These are phyloP conservation scores for Agriotes lineatus DNA, from an alignment of 2,888 invertebrate species.

Conservation along the genomic window DNA sequence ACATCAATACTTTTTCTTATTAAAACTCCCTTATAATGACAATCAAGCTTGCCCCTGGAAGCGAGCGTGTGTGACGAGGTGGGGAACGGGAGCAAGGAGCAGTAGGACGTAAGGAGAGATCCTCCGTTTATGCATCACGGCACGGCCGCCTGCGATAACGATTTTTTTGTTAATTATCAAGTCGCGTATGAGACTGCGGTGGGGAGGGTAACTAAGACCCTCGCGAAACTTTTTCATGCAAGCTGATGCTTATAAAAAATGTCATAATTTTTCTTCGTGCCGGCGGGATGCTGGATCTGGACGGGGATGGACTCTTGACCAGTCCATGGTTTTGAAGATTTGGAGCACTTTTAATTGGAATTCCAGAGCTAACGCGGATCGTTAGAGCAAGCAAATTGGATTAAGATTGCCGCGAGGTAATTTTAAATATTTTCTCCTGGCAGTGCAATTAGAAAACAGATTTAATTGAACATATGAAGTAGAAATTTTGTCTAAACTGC, in stretches of 20 bases:
- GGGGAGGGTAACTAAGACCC: constrained; percentile 48
- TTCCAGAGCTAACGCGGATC: no score
- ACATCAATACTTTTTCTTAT: constrained; percentile 67
- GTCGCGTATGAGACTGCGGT: constrained; percentile 63
- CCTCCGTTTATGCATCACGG: constrained; percentile 65
- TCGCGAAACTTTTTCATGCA: constrained; percentile 51
- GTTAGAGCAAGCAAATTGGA: no score
- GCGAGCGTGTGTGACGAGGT: constrained; percentile 57
- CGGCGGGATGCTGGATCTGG: no score
- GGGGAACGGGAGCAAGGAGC: constrained; percentile 44
- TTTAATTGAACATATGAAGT: no score
- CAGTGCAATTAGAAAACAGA: no score
- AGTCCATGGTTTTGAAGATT: no score
- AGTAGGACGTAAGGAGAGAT: constrained; percentile 56
- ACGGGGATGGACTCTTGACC: no score
- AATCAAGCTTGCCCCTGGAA: constrained; percentile 61
- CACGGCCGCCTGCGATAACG: constrained; percentile 67
- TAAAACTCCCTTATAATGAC: constrained; percentile 67
- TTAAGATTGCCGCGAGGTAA: no score
- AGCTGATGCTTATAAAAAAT: constrained; percentile 48
- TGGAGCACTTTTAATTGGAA: no score
- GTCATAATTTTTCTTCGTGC: constrained; percentile 42
- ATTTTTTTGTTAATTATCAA: constrained; percentile 69
- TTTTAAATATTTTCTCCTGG: no score
- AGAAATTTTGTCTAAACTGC: no score